Base-by-base conservation (phyloP, 2,797 vertebrate species). In the Liparis tanakae region DNA sequence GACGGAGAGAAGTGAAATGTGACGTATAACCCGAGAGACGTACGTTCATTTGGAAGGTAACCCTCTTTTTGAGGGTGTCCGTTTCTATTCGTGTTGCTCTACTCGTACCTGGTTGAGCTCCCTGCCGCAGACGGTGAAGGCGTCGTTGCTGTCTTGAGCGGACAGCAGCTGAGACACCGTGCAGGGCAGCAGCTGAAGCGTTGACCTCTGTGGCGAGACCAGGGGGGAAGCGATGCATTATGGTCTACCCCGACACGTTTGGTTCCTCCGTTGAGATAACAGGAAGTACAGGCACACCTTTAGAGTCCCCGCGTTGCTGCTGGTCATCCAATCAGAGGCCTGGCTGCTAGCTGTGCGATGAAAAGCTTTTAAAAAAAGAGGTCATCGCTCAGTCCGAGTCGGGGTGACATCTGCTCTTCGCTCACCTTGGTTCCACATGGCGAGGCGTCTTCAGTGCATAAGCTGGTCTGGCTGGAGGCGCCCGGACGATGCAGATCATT, bases 141-240 rank as follows among this genome's bases (percentile, higher is more conserved):
- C 4, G 0, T 78, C 78, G 0, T 6, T 57, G 53, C 7, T 1
- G 56, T 56, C 44, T 14, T 70, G 54, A 14, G 90, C 86, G 7
- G 83, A 78, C 54, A 90, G 83, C 70, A 94, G 91, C 78, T 93
- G 92, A 34, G 90, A 93, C 67, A 92, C 91, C 0, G 90, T 88
- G 80, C 87, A 88, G 12, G 92, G 92, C 43, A 87, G 10, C 53
- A 90, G 75, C 73, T 79, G 70, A 5, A 81, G 73, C 7, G 34
- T 0, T 0, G 70, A 10, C 25, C 36, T 86, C 88, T 91, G 84
- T 37, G 55, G 39, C 7, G 3, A 75, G 14, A 82, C 8, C 33
- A 54, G 25, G 1, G 41, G 54, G 10, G 5, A 62, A 30, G 53
- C 2, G 46, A 48, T 4, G 1, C 14, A 37, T 55, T 18, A 14